phyloP scores from a whole-genome alignment of 30 jellyfish, hydroid and myxozoan species.

The Mastigias papua region DNA sequence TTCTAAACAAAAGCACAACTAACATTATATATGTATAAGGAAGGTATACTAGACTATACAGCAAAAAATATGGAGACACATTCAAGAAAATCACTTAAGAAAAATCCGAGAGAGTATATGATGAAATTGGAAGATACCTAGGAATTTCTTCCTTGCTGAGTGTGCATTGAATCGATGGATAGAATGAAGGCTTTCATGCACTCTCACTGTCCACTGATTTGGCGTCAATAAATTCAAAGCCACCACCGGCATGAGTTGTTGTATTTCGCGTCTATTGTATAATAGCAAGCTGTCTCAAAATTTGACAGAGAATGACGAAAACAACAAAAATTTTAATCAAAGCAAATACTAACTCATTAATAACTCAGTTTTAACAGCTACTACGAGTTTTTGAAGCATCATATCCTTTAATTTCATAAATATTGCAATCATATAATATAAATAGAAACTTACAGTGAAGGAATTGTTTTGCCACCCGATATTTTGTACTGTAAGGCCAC shows the following conservation, averaged over 20 bases:
- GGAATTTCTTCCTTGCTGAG: slow-evolving; percentile 69
- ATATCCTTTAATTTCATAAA: neutral
- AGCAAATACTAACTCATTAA: neutral
- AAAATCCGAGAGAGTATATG: neutral
- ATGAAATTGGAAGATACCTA: slow-evolving; percentile 11
- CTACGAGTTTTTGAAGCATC: neutral
- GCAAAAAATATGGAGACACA: neutral
- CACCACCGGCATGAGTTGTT: slow-evolving; percentile 79
- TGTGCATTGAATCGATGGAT: slow-evolving; percentile 73
- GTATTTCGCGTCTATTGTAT: slow-evolving; percentile 68
- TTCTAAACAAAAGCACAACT: slow-evolving; percentile 54
- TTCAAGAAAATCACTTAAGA: neutral
- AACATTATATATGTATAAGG: neutral
- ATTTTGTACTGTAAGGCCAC: slow-evolving; percentile 69
- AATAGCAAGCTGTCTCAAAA: neutral
- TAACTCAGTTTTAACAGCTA: neutral
- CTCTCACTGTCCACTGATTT: slow-evolving; percentile 87
- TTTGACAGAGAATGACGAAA: neutral
- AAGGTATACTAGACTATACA: neutral
- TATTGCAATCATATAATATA: neutral
- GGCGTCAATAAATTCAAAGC: slow-evolving; percentile 81
- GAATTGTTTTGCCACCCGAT: slow-evolving; percentile 61
- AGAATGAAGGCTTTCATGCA: slow-evolving; percentile 75
- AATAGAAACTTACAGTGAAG: slow-evolving; percentile 50
- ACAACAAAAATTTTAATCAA: no score